A percentile compares a stretch with the other conserved stretches of the same genome.
Evolutionary conservation across 2,113 vertebrate genomes (phyloP).

Genomic region (Amphiprion percula): DNA sequence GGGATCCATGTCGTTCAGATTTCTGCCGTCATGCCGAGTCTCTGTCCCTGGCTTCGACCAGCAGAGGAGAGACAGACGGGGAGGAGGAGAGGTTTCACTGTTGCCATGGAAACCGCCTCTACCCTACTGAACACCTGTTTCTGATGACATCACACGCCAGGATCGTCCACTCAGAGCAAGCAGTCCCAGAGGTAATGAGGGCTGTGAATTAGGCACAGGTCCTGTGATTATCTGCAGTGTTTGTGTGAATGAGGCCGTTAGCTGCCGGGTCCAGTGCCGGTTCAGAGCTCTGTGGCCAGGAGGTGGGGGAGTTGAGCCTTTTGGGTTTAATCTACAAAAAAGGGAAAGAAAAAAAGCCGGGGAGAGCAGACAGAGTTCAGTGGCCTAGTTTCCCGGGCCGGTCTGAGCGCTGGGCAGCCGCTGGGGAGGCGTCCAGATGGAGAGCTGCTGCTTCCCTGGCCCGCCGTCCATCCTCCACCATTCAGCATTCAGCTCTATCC

Average conservation of each 20-base stretch:
- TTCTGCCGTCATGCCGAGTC: slow-evolving; percentile 71
- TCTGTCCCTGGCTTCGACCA: slow-evolving; percentile 57
- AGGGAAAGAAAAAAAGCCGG: slow-evolving; percentile 27
- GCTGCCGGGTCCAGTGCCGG: too few species aligned
- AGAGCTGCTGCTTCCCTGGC: slow-evolving; percentile 32
- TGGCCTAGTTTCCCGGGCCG: slow-evolving; percentile 74
- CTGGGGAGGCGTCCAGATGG: slow-evolving; percentile 73
- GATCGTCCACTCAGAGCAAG: slow-evolving; percentile 61
- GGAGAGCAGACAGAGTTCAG: slow-evolving; percentile 77
- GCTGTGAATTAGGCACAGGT: too few species aligned
- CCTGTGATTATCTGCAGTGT: slow-evolving; percentile 3
- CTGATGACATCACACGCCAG: slow-evolving; percentile 64
- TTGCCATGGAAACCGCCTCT: slow-evolving; percentile 77
- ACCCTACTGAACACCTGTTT: slow-evolving; percentile 75
- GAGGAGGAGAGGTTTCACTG: slow-evolving; percentile 62
- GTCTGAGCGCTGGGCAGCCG: slow-evolving; percentile 59
- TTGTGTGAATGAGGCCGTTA: slow-evolving; percentile 29
- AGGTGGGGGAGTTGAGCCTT: slow-evolving; percentile 60
- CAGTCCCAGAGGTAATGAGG: neutral
- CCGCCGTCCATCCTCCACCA: neutral
- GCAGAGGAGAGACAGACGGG: slow-evolving; percentile 61
- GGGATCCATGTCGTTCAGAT: slow-evolving; percentile 81
- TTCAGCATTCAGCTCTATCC: slow-evolving; percentile 35
- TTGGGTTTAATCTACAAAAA: slow-evolving; percentile 60
- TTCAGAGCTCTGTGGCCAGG: slow-evolving; percentile 46